phyloP scores from a whole-genome alignment of 2,797 vertebrate genomes.

The Epinephelus malabaricus region DNA sequence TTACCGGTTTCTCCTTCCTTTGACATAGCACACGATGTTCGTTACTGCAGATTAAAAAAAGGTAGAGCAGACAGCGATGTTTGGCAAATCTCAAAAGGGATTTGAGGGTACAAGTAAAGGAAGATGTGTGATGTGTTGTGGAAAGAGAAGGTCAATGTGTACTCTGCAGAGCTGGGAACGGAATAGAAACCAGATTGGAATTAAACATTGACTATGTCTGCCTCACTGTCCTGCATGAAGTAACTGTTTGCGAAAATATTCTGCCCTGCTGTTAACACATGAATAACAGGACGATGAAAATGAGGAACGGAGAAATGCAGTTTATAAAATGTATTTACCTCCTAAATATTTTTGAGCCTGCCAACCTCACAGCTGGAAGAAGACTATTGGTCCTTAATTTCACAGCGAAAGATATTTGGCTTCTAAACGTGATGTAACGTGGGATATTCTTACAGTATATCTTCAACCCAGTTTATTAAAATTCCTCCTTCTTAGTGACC shows the following conservation, averaged over 20 bases:
- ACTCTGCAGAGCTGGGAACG: neutral
- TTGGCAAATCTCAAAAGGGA: conserved; percentile 29
- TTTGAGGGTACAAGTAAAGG: conserved; percentile 40
- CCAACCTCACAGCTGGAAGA: neutral
- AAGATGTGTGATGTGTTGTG: neutral
- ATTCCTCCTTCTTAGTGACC: too few species aligned
- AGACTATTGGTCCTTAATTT: neutral
- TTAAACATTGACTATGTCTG: neutral
- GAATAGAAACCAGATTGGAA: neutral
- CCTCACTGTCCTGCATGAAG: neutral
- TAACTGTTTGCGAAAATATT: neutral
- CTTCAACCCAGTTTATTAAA: too few species aligned
- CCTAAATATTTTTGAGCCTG: neutral
- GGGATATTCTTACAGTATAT: too few species aligned
- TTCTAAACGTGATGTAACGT: too few species aligned
- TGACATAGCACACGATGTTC: neutral
- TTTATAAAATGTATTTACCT: neutral
- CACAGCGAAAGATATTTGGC: too few species aligned
- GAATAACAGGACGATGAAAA: neutral
- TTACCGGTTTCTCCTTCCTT: conserved; percentile 23
- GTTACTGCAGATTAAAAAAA: conserved; percentile 21
- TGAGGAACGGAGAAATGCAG: neutral
- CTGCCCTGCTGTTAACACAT: neutral
- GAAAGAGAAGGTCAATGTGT: conserved; percentile 12
- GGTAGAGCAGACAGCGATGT: conserved; percentile 10